Evolutionary conservation across 2,797 vertebrate species (phyloP), one percentile per base, ranked within the genome.

Genomic region (Crypturellus tataupa): DNA sequence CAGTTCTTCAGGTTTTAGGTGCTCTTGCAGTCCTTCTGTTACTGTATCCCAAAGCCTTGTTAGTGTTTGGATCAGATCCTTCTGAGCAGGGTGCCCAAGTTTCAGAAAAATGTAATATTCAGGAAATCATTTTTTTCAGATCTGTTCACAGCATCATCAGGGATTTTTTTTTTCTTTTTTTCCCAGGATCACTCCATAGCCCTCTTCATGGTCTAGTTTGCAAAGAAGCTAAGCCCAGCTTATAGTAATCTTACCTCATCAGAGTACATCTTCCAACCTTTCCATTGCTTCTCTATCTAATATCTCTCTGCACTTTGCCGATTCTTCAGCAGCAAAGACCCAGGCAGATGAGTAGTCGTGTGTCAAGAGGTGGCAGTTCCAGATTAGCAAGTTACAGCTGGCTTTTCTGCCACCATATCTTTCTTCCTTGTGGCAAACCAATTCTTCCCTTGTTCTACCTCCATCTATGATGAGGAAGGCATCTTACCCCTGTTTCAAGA

Each of bases 51-150:
- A 59, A 82, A 78, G 76, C 56, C 92, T 86, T 80, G 67, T 73
- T 75, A 67, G 85, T 12, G 3, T 75, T 65, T 71, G 58, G 69
- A 93, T 59, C 59, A 87, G 25, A 87, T 91, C 82, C 70, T 77
- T 79, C 49, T 79, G 73, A 80, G 73, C 80, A 85, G 63, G 70
- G 35, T 37, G 95, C 67, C 91, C 80, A 72, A 31, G 3, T 65
- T 89, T 76, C 93, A 96, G 89, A 85, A 93, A 92, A 94, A 75
- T 77, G 85, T 65, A 53, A 76, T 31, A 46, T 83, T 91, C 44
- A 19, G 46, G 82, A 62, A 87, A 89, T 69, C 87, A 60, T 62
- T 68, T 85, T 85, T 93, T 94, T 83, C 16, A 7, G 5, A 78
- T 85, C 42, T 59, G 49, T 95, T 96, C 93, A 85, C 87, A 90